Evolutionary conservation across 2,888 invertebrate species (phyloP), one percentile per base, ranked within the genome.

Genomic region (Opisthograptis luteolata): DNA sequence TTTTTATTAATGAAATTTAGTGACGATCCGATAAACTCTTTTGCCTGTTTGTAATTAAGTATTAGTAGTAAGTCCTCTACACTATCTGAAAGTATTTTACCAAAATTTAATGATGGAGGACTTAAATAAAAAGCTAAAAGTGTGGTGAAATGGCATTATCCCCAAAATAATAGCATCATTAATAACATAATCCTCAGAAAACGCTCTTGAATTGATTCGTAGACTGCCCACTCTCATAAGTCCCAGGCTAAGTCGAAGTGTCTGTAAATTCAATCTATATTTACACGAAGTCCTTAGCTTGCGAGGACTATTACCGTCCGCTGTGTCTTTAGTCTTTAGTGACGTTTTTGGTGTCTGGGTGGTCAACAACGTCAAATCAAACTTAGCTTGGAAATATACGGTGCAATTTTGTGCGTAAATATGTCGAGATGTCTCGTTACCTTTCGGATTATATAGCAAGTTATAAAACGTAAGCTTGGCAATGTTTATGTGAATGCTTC

Each of bases 311-410:
- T 50, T 40, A 45, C 28, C 15, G 50, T 50, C 43, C 40, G 37
- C 17, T 10, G 13, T 6, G 39, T 44, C 24, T 28, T 17, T 24
- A 74, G 39, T 44, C 24, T 28, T 17, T 24, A 74, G 70, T 67
- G 75, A 79, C 76, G 79, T 84, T 87, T n/a, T 87, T 82, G 70
- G 62, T 64, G 79, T 85, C 80, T 85, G 87, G 85, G 86, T 86
- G 86, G 87, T 61, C n/a, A n/a, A n/a, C n/a, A n/a, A 68, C 64
- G 64, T 70, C 64, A 27, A 19, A 66, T 66, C 67, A 63, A 53
- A 60, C 59, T 63, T 58, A 46, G 61, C 55, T 58, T 62, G 61
- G 40, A 66, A 68, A 72, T 62, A 73, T 58, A 77, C 62, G 62
- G 34, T 4, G 2, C 15, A 34, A 19, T 25, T 55, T 53, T 52